Evolutionary conservation across 2,113 vertebrate species (phyloP).

Genomic region (Eclectus roratus): DNA sequence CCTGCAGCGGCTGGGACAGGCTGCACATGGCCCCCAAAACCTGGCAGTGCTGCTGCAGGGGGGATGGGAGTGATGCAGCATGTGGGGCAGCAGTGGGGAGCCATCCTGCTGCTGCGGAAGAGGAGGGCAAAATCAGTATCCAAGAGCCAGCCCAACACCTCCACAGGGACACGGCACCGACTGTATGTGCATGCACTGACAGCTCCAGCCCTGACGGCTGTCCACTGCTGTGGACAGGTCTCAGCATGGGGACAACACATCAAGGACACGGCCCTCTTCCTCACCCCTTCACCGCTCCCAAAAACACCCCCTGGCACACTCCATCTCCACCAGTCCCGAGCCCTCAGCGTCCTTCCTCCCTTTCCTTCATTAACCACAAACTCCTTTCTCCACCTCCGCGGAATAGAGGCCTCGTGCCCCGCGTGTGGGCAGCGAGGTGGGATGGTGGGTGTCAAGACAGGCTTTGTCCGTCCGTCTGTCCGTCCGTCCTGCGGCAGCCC

Average conservation of each 20-base stretch:
- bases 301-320: rapidly evolving
- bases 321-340: rapidly evolving
- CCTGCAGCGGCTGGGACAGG: neutral
- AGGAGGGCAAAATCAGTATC: neutral
- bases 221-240: neutral
- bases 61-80: neutral
- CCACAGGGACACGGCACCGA: rapidly evolving
- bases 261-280: neutral
- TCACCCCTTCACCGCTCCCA: neutral
- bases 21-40: neutral
- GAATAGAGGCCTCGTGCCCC: neutral
- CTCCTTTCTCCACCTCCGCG: neutral
- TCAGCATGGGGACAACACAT: neutral
- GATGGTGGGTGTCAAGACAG: neutral
- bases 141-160: neutral
- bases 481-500: slow-evolving; percentile 14
- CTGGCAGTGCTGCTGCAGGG: neutral
- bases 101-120: neutral
- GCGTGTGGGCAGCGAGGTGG: neutral
- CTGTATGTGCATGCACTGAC: rapidly evolving
- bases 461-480: neutral
- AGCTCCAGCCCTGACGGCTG: rapidly evolving
- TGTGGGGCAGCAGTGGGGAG: neutral
- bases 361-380: neutral
- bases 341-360: neutral